Evolutionary conservation across 2,113 vertebrate species (phyloP).

Genomic region (Colius striatus): DNA sequence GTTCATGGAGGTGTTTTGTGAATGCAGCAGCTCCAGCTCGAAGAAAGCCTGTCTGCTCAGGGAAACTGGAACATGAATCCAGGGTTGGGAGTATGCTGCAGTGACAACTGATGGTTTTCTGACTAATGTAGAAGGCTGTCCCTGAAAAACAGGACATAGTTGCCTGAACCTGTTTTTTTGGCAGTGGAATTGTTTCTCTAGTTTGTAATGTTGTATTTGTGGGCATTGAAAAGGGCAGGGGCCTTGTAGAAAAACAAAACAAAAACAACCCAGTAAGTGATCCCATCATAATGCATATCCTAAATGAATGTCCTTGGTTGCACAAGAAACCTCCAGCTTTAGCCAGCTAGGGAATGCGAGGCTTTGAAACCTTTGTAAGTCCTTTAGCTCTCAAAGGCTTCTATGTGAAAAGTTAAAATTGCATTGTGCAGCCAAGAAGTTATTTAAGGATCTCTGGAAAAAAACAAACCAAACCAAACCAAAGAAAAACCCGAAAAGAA

Average conservation of each 20-base stretch:
- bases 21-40: neutral
- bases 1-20: neutral
- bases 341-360: neutral
- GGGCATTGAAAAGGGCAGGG: neutral
- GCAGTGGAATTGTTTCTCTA: neutral
- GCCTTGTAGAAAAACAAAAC: neutral
- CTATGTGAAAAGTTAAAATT: neutral
- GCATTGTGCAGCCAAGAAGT: too few relatives aligned
- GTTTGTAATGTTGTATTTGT: neutral
- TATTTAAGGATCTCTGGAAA: neutral
- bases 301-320: neutral
- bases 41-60: neutral
- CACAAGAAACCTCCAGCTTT: neutral
- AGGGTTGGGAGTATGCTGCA: slow-evolving; percentile 3
- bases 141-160: slow-evolving; percentile 33
- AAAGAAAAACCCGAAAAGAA: too few relatives aligned
- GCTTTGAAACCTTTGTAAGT: neutral
- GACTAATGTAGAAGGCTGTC: slow-evolving; percentile 35
- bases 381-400: neutral
- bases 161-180: slow-evolving; percentile 45
- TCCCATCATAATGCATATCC: neutral
- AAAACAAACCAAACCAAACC: neutral
- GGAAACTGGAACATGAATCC: neutral
- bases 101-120: slow-evolving; percentile 15
- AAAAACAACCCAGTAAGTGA: neutral